Evolutionary conservation across 2,888 invertebrate genomes (phyloP), one percentile per base, ranked within the genome.

Genomic region (Erpobdella octoculata): DNA sequence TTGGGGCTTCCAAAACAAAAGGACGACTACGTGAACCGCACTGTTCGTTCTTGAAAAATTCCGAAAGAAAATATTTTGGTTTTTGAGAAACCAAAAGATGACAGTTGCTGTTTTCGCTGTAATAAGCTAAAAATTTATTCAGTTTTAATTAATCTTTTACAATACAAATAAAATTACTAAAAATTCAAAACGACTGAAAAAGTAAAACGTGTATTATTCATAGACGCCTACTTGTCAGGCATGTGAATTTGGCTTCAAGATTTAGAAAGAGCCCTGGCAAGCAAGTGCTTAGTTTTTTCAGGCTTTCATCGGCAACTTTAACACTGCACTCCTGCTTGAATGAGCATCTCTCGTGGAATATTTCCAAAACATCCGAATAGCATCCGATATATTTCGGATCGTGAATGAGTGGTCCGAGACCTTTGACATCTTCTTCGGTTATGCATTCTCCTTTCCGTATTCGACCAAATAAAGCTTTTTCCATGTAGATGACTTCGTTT

Each of bases 401-500:
- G 53, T 53, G 53, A 25, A 53, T 53, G 21, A 53, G 8, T 8
- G 53, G 28, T 53, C 4, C 53, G 15, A 53, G 28, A 53, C 53
- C 28, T 53, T n/a, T 53, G 18, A 53, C 33, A 25, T 41, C 67
- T 38, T 71, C 71, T 5, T 53, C 41, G 5, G 18, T 67, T 28
- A 71, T 33, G 37, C 71, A 71, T 53, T 62, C 48, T 2, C 71
- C 71, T 1, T 65, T 36, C 4, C 53, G 33, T 58, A 48, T 71
- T 38, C 71, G 35, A 35, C 71, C 71, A 37, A 41, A 67, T 5
- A 58, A 58, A 33, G 71, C 71, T 3, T 41, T 71, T 12, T 25
- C 37, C 25, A 71, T n/a, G 8, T 35, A 31, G 12, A 71, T 66
- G n/a, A 67, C 58, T 71, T 71, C 71, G 38, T 66, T 67, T 2